Conservation (phyloP, 2,113 vertebrate genomes). For the Lutjanus erythropterus region DNA sequence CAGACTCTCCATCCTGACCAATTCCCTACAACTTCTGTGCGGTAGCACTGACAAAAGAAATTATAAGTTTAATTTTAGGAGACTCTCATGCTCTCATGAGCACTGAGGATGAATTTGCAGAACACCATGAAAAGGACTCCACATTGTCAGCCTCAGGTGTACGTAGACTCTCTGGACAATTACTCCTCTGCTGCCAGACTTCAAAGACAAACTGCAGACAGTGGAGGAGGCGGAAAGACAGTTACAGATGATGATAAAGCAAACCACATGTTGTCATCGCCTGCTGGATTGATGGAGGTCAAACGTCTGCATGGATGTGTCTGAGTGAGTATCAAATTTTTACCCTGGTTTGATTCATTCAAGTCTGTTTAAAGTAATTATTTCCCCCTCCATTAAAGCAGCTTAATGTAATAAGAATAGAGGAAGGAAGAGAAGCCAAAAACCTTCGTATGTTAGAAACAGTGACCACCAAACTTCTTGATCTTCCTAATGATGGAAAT, state of each 20-base stretch:
- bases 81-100: too few species aligned
- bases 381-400: too few species aligned
- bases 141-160: not conserved
- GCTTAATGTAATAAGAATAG: not conserved
- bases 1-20: too few species aligned
- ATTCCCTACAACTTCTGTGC: too few species aligned
- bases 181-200: not conserved
- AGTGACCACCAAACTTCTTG: too few species aligned
- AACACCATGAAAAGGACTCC: not conserved
- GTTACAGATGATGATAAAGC: not conserved
- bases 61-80: too few species aligned
- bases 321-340: not conserved
- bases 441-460: not conserved
- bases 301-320: not conserved
- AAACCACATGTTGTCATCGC: not conserved
- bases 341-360: not conserved
- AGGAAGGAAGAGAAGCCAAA: not conserved
- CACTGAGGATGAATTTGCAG: not conserved
- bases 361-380: too few species aligned
- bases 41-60: too few species aligned
- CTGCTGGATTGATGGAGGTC: not conserved
- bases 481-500: too few species aligned
- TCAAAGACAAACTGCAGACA: conserved; percentile 5
- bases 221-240: not conserved
- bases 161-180: not conserved